Base-by-base conservation (phyloP, 2,888 invertebrate species). In the Leucania comma region DNA sequence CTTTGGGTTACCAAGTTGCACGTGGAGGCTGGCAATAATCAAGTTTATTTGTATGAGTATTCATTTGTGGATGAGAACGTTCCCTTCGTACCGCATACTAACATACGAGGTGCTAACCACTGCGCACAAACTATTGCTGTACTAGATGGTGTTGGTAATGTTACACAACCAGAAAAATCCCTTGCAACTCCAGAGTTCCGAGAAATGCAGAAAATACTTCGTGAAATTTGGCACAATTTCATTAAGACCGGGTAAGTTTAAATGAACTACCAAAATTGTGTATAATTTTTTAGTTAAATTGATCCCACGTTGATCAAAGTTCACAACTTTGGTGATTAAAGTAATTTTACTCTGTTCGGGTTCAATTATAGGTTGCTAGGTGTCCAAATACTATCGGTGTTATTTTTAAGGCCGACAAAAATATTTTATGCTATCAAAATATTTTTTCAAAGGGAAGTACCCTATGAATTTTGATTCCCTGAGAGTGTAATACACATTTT, bases 1-100 rank as follows among this genome's bases (percentile, higher is more conserved):
- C 22, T 61, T 17, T 22, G 48, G 48, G 48, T 48, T 12, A 32
- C 22, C 4, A 48, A 61, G n/a, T 17, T 61, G 5, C 48, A 50
- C 2, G 32, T 29, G 17, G 61, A 61, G 17, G 61, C 48, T 32
- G 61, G 79, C 87, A 83, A 67, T 59, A 61, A 29, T 59, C 72
- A 89, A 70, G 69, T 93, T 20, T 93, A 90, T 77, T 75, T 93
- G 54, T 93, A 91, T 65, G 87, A 90, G 69, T 93, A 89, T 73
- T 85, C 87, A 1, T 93, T 88, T 78, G 85, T 83, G 14, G 89
- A 90, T 59, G 82, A 88, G 4, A 72, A 81, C 32, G 68, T 76
- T n/a, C 81, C 86, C 3, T 61, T 76, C 0, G 83, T 90, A 4
- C 83, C 83, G 2, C 35, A 88, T 35, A 88, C 88, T 17, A 71